phyloP scores from a whole-genome alignment of 2,113 vertebrate species.

The Sphyrna mokarran region DNA sequence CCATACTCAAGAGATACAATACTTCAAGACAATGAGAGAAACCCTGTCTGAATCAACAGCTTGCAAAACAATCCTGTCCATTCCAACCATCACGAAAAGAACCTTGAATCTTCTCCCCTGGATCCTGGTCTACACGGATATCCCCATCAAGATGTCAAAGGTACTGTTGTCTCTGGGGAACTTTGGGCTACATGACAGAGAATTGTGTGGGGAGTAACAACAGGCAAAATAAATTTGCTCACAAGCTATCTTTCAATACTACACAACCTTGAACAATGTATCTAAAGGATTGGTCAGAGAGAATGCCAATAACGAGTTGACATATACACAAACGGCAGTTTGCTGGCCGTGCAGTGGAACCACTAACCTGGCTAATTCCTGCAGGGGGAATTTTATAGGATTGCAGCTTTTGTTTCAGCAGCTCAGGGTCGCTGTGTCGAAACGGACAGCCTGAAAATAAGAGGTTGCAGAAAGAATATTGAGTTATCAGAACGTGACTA shows the following conservation, averaged over 20 bases:
- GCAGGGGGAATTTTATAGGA: constrained; percentile 71
- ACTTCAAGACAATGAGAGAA: background rate
- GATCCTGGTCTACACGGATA: background rate
- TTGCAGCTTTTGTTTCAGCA: constrained; percentile 91
- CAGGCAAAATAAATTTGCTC: background rate
- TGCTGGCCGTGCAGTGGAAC: background rate
- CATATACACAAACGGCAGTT: background rate
- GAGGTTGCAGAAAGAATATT: background rate
- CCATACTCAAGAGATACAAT: too few relatives aligned
- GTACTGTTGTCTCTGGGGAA: background rate
- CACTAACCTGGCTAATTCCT: constrained; percentile 76
- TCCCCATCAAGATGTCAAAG: background rate
- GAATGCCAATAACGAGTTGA: background rate
- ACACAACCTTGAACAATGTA: background rate
- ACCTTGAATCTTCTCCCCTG: background rate
- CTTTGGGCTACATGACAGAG: background rate
- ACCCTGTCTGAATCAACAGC: background rate
- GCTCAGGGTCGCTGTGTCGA: constrained; percentile 84
- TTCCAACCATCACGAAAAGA: background rate
- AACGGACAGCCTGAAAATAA: constrained; percentile 81
- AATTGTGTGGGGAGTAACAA: background rate
- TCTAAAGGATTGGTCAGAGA: background rate
- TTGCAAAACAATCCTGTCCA: background rate
- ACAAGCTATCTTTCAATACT: background rate
- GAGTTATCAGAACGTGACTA: background rate